Evolutionary conservation across 2,797 vertebrate genomes (phyloP).

Genomic region (Salmo trutta): DNA sequence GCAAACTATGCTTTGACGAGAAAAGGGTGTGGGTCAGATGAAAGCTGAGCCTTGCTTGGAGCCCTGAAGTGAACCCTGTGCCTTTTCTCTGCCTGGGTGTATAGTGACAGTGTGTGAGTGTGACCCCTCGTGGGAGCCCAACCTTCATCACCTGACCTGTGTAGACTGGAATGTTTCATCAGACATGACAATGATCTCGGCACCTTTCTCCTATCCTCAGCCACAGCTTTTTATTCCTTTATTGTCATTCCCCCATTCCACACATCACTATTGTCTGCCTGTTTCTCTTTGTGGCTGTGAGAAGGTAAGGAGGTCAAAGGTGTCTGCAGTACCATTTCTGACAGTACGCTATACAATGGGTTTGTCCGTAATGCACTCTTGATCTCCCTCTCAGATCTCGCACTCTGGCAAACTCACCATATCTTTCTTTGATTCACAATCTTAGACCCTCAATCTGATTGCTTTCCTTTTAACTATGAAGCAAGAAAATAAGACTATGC

Average conservation of each 20-base stretch:
- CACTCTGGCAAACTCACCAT: neutral
- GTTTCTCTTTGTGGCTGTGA: conserved; percentile 6
- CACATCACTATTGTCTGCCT: neutral
- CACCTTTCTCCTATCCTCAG: conserved; percentile 6
- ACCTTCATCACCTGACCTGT: neutral
- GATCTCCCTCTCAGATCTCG: neutral
- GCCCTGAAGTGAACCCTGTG: neutral
- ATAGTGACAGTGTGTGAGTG: neutral
- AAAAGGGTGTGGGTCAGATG: neutral
- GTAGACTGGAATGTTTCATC: conserved; percentile 6
- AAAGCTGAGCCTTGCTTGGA: neutral
- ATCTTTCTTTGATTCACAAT: neutral
- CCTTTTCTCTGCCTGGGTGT: neutral
- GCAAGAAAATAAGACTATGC: neutral
- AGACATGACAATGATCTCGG: conserved; percentile 12
- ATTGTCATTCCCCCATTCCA: neutral
- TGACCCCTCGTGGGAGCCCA: neutral
- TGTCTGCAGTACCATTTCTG: neutral
- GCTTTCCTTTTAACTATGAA: neutral
- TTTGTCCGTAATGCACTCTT: neutral
- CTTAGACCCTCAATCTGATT: neutral
- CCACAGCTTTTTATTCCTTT: neutral
- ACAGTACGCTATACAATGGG: conserved; percentile 5
- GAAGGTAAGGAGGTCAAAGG: conserved; percentile 7
- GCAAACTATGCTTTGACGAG: neutral